These are phyloP conservation scores for Lasioglossum albipes DNA, from an alignment of 1,140 invertebrate species.

Conservation along the genomic window DNA sequence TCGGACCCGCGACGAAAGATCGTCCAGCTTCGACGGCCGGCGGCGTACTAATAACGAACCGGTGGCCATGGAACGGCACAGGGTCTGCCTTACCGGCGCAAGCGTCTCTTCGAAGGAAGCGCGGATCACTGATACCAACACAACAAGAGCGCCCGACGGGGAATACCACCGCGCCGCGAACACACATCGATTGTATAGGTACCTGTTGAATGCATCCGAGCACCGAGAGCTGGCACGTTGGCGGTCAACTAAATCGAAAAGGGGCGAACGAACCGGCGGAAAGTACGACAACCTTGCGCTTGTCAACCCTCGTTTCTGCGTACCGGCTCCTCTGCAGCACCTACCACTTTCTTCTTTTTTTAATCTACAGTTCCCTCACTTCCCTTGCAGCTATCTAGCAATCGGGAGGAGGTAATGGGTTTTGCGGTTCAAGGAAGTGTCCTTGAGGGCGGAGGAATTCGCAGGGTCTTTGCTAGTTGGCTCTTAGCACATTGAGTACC, in stretches of 20 bases:
- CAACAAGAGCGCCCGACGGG: conserved; percentile 1
- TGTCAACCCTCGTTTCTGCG: background rate
- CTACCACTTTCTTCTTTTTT: too few relatives aligned
- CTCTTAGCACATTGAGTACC: too few relatives aligned
- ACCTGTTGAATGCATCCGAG: conserved; percentile 37
- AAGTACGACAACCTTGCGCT: background rate
- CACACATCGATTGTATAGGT: conserved; percentile 46
- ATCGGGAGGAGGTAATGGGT: background rate
- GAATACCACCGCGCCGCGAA: conserved; percentile 7
- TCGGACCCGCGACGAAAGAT: background rate
- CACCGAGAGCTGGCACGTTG: conserved; percentile 14
- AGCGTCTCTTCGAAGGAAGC: conserved; percentile 28
- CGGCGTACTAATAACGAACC: conserved; percentile 41
- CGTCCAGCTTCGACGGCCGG: conserved; percentile 12
- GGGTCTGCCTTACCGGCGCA: conserved; percentile 38
- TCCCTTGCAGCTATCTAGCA: too few relatives aligned
- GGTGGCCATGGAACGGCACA: conserved; percentile 1
- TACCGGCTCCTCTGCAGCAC: background rate
- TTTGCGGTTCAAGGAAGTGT: too few relatives aligned
- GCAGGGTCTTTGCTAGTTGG: too few relatives aligned
- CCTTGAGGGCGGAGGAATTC: too few relatives aligned
- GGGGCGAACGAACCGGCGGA: conserved; percentile 5
- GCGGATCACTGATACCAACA: conserved; percentile 41
- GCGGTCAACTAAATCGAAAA: conserved; percentile 38
- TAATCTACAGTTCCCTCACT: too few relatives aligned